Evolutionary conservation across 2,113 vertebrate species (phyloP), one percentile per base, ranked within the genome.

Genomic region (Callopanchax toddi): DNA sequence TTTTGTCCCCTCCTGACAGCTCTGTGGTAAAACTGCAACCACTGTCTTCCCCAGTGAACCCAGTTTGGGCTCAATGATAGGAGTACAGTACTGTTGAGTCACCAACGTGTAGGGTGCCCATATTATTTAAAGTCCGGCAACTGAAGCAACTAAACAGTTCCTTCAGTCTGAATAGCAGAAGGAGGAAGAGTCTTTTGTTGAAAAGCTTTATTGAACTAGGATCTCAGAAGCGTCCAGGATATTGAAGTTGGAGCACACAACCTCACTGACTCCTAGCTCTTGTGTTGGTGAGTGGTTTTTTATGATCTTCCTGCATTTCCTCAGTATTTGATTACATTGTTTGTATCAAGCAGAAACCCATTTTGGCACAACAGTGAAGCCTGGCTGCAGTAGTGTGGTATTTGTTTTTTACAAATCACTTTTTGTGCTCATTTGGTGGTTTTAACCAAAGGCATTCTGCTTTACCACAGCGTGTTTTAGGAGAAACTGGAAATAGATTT

Each of bases 241-340:
- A 70, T 79, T 62, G 65, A 73, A 76, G 34, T 50, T 45, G 65
- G 60, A 79, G 53, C 44, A 21, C 59, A n/a, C 22, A 57, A 57
- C 57, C 45, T 67, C 37, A 46, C 63, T 71, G 34, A 58, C 36
- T 60, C 18, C 2, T 56, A 40, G 51, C 56, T 52, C 65, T 48
- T 62, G 40, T 60, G 43, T 81, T 71, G 82, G 82, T 87, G 79
- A 89, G 89, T 89, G 74, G 52, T 60, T 73, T 62, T 26, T 15
- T 42, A 76, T 32, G 39, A 78, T 76, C 32, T 63, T 75, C 23
- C 44, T 32, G 26, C 46, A 64, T 77, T 34, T 48, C 58, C 12
- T 61, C 45, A 21, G 29, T 40, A 54, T 73, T 58, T 12, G 42
- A 50, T 59, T 78, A 55, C 48, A 64, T 34, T 71, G 63, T 65